Evolutionary conservation across 2,113 vertebrate genomes (phyloP).

Genomic region (Pipra filicauda): DNA sequence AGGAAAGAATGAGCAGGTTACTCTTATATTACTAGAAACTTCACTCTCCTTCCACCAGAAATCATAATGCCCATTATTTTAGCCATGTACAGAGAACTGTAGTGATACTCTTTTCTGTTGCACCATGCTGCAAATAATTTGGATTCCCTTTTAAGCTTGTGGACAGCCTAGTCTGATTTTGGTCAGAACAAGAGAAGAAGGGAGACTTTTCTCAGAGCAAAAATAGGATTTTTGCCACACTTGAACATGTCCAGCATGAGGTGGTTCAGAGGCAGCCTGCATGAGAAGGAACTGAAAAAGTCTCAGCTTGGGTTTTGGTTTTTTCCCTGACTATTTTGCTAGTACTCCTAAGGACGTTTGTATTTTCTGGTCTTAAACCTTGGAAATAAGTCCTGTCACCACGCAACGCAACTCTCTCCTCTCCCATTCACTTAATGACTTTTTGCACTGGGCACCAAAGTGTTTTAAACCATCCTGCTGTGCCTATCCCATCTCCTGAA

Average conservation of each 20-base stretch:
- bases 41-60: neutral
- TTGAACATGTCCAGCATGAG: neutral
- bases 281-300: neutral
- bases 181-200: neutral
- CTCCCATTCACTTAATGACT: neutral
- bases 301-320: neutral
- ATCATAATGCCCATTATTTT: neutral
- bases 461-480: neutral
- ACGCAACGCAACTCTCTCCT: neutral
- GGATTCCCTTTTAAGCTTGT: neutral
- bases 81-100: neutral
- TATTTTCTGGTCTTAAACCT: neutral
- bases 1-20: neutral
- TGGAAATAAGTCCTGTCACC: neutral
- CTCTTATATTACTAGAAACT: neutral
- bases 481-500: neutral
- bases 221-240: neutral
- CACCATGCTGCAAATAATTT: neutral
- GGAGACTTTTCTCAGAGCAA: neutral
- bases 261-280: neutral
- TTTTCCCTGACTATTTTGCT: neutral
- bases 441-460: neutral
- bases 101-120: neutral
- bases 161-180: neutral
- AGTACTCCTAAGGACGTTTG: neutral